A percentile compares a stretch with the other conserved stretches of the same genome.
Conservation (phyloP, 2,797 vertebrate genomes). For the Gallinago solitaria region DNA sequence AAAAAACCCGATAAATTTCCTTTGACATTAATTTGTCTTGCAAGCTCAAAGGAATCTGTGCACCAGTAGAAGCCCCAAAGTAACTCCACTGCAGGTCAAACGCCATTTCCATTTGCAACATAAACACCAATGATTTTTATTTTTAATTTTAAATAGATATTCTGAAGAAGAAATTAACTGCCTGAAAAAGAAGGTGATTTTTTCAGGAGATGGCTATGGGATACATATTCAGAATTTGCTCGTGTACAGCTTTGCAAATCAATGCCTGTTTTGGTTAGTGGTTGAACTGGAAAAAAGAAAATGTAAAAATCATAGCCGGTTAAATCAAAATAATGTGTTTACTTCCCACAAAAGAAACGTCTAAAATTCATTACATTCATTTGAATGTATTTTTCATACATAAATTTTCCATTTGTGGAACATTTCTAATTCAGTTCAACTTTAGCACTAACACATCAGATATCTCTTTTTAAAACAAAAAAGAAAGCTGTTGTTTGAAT, state of each 20-base stretch:
- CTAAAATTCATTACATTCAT: neutral
- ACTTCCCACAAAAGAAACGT: neutral
- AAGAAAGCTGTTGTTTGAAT: neutral
- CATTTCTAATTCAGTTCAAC: neutral
- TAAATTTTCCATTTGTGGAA: neutral
- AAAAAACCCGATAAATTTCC: neutral
- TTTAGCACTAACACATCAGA: neutral
- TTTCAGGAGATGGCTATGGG: neutral
- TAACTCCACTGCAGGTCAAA: neutral
- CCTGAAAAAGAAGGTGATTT: neutral
- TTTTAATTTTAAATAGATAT: neutral
- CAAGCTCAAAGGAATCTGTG: neutral
- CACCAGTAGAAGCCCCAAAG: rapidly evolving
- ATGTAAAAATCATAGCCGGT: neutral
- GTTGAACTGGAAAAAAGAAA: neutral
- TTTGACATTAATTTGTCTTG: neutral
- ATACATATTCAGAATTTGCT: neutral
- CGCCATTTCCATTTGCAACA: rapidly evolving
- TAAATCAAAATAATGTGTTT: neutral
- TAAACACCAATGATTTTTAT: rapidly evolving
- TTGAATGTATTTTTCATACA: neutral
- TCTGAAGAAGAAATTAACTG: neutral
- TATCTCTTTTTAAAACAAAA: neutral
- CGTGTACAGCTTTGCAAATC: neutral
- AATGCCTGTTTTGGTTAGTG: neutral